These are phyloP conservation scores for Nowickia ferox DNA, from an alignment of 2,888 invertebrate species.

Conservation along the genomic window DNA sequence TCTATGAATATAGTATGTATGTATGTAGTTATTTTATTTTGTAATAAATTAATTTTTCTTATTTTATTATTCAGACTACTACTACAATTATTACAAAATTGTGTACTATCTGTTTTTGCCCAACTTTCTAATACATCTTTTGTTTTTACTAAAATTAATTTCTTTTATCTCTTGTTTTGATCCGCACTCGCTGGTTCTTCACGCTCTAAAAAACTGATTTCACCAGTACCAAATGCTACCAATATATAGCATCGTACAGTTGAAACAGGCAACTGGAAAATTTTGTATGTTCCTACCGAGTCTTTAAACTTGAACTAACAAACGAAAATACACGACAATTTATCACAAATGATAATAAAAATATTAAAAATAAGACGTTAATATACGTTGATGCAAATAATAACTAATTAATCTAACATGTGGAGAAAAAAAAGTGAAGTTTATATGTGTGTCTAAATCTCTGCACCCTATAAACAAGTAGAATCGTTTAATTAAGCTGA, in stretches of 20 bases:
- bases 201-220: constrained; percentile 1
- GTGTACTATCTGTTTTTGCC: too few relatives aligned
- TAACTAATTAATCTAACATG: not conserved
- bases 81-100: too few relatives aligned
- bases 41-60: too few relatives aligned
- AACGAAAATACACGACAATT: constrained; percentile 11
- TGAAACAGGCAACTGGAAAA: not conserved
- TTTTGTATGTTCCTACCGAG: not conserved
- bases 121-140: too few relatives aligned
- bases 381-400: not conserved
- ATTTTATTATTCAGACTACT: too few relatives aligned
- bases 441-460: not conserved
- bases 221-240: not conserved
- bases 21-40: too few relatives aligned
- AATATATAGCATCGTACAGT: constrained; percentile 19
- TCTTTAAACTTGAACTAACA: not conserved
- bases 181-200: too few relatives aligned
- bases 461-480: too few relatives aligned
- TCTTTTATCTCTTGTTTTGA: too few relatives aligned
- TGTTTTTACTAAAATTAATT: too few relatives aligned
- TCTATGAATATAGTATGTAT: too few relatives aligned
- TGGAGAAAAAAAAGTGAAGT: not conserved
- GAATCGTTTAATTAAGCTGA: too few relatives aligned
- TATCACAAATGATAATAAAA: constrained; percentile 10
- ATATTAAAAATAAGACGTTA: constrained; percentile 28